phyloP scores from a whole-genome alignment of 2,888 invertebrate genomes.

The Aphidius colemani region DNA sequence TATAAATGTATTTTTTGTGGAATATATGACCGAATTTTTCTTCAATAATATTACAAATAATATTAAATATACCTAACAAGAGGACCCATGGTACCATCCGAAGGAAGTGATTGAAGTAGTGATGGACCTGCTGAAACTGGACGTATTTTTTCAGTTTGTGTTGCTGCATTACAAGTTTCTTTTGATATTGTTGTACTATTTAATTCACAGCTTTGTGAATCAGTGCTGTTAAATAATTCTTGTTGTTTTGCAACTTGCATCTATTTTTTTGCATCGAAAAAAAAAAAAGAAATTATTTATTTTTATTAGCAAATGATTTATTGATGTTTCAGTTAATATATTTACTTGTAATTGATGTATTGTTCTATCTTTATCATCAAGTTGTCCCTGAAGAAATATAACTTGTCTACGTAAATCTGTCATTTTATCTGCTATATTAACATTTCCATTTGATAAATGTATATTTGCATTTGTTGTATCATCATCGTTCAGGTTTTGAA shows the following conservation, averaged over 20 bases:
- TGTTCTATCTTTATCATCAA: slow-evolving; percentile 84
- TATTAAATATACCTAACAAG: slow-evolving; percentile 63
- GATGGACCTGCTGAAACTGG: slow-evolving; percentile 66
- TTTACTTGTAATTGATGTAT: slow-evolving; percentile 75
- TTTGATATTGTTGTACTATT: slow-evolving; percentile 56
- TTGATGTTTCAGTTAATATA: not conserved
- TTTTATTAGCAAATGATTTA: not conserved
- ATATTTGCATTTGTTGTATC: slow-evolving; percentile 64
- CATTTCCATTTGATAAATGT: slow-evolving; percentile 48
- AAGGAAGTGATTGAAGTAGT: slow-evolving; percentile 62
- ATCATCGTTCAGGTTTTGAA: slow-evolving; percentile 64
- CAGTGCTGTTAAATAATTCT: slow-evolving; percentile 43
- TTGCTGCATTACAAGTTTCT: slow-evolving; percentile 78
- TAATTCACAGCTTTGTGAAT: slow-evolving; percentile 48
- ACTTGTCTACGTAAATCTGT: slow-evolving; percentile 82
- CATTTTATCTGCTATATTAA: slow-evolving; percentile 65
- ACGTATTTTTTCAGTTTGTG: slow-evolving; percentile 84
- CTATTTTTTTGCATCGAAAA: slow-evolving; percentile 35
- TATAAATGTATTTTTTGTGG: not conserved
- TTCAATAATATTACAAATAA: not conserved
- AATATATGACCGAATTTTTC: not conserved
- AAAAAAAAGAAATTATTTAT: not conserved
- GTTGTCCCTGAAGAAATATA: slow-evolving; percentile 82
- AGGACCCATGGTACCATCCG: slow-evolving; percentile 63
- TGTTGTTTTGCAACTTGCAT: slow-evolving; percentile 52